Evolutionary conservation across 2,888 invertebrate species (phyloP).

Genomic region (Drosophila nr. fundita): DNA sequence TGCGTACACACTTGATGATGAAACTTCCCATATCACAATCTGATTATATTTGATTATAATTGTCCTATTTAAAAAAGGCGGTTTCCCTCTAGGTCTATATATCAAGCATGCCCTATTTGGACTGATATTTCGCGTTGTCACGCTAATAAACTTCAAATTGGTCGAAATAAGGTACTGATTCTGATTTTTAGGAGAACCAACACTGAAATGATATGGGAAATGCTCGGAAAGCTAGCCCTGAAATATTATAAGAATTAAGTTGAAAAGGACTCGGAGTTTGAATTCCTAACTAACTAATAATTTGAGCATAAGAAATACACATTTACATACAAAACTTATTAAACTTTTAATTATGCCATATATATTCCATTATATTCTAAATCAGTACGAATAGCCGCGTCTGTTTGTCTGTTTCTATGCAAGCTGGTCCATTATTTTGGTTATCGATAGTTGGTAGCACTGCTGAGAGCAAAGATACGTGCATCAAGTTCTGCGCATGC

Average conservation of each 20-base stretch:
- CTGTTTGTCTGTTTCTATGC: neutral
- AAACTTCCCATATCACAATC: neutral
- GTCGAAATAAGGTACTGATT: neutral
- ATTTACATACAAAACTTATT: neutral
- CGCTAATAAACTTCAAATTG: neutral
- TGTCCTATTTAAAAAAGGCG: neutral
- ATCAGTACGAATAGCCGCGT: neutral
- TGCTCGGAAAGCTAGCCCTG: too few species aligned
- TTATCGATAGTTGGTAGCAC: neutral
- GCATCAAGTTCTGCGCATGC: conserved; percentile 49
- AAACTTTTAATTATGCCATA: neutral
- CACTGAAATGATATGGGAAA: neutral
- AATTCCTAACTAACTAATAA: neutral
- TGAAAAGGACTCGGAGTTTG: neutral
- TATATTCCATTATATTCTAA: neutral
- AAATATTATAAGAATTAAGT: too few species aligned
- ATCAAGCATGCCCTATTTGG: neutral
- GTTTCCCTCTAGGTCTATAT: neutral
- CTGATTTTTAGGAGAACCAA: neutral
- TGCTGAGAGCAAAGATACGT: neutral
- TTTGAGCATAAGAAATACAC: neutral
- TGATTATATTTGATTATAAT: neutral
- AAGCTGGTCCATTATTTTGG: neutral
- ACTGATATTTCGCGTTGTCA: neutral
- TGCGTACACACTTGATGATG: neutral